Evolutionary conservation across 1,140 invertebrate species (phyloP).

Genomic region (Aplysia californica): DNA sequence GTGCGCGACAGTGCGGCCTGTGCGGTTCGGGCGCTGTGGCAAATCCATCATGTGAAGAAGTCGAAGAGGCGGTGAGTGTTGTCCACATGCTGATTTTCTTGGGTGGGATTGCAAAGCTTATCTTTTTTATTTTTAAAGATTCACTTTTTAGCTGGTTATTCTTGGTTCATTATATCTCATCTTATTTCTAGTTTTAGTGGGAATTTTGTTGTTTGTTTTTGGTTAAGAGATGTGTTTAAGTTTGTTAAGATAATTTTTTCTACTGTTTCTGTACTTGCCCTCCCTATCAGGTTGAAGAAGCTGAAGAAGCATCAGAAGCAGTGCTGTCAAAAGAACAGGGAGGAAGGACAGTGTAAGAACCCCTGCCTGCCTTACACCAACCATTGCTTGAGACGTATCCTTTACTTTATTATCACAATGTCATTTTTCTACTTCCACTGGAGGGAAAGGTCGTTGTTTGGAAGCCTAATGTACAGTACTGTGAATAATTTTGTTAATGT

Average conservation of each 20-base stretch:
- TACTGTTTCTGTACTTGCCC: no score
- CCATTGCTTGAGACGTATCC: constrained; percentile 80
- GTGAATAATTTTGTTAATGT: no score
- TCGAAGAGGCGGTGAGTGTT: constrained; percentile 11
- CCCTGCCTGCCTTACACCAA: constrained; percentile 83
- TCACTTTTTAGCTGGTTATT: not conserved
- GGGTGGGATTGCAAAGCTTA: no score
- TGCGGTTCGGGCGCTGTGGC: constrained; percentile 45
- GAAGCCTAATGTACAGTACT: no score
- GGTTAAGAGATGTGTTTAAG: not conserved
- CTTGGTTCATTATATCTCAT: not conserved
- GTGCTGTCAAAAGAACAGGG: constrained; percentile 65
- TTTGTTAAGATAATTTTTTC: no score
- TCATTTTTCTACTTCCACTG: no score
- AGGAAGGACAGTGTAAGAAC: constrained; percentile 70
- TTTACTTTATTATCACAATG: no score
- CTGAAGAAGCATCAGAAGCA: constrained; percentile 48
- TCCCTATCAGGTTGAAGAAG: constrained; percentile 60
- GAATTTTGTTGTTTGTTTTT: not conserved
- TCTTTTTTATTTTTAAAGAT: no score
- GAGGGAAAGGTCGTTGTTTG: no score
- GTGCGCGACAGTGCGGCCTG: constrained; percentile 38
- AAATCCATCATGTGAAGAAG: constrained; percentile 32
- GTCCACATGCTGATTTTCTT: no score
- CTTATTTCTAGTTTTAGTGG: not conserved